Evolutionary conservation across 1,140 invertebrate genomes (phyloP), one percentile per base, ranked within the genome.

Genomic region (Zaprionus ghesquierei): DNA sequence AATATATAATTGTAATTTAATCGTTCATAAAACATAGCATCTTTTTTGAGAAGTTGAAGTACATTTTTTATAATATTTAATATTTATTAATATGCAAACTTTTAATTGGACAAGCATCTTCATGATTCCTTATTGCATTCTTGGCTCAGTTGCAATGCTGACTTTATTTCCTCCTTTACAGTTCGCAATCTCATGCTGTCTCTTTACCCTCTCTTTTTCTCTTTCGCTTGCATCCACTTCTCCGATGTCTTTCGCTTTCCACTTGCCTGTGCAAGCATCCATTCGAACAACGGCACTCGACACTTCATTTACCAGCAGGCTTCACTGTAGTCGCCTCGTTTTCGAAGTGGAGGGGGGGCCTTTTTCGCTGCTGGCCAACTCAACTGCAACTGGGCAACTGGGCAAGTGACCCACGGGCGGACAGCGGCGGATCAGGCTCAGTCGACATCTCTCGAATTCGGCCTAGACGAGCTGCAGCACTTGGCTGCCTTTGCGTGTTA

Each of bases 351-450:
- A n/a, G n/a, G n/a, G n/a, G n/a, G 31, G 54, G 22, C 33, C 41
- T 38, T 54, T 68, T 63, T 49, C 60, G 65, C 55, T 61, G 64
- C 55, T 56, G 62, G 56, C 64, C 53, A n/a, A n/a, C n/a, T n/a
- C n/a, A n/a, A n/a, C n/a, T n/a, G n/a, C n/a, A n/a, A n/a, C n/a
- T 82, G 74, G 65, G 66, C 77, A 77, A 80, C 61, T 71, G 63
- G 71, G 64, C 49, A 60, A 44, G 51, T 59, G 73, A 61, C 73
- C 74, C 74, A 44, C 44, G 62, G 44, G 53, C 3, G 4, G 12
- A 33, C 3, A 29, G 3, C 12, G 15, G 18, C 31, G 53, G 46
- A 66, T 54, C 15, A 62, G 31, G 22, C 50, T 22, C 18, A 46
- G 41, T n/a, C 15, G 35, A 41, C 35, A 41, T 15, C 35, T 41